Percentiles rank a stretch among this genome's conserved stretches.
Conservation (phyloP, 2,113 vertebrate species). For the Turdus rufiventris region DNA sequence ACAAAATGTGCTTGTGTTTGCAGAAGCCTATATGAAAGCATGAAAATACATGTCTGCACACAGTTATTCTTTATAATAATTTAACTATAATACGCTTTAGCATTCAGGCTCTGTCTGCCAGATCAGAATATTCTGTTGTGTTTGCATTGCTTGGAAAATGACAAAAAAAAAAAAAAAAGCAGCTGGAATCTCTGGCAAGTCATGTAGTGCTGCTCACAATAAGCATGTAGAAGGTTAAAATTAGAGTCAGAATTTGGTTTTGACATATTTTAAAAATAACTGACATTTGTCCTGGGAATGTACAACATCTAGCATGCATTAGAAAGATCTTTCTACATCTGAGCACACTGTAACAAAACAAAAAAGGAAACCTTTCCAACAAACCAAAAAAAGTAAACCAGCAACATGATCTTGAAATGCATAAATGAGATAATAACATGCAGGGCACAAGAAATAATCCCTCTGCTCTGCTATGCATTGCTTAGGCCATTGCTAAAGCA, state of each 20-base stretch:
- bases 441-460: not conserved
- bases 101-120: not conserved
- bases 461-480: not conserved
- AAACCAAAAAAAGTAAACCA: not conserved
- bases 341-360: not conserved
- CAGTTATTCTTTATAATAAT: not conserved
- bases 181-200: slow-evolving; percentile 17
- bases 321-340: not conserved
- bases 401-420: not conserved
- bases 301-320: not conserved
- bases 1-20: not conserved
- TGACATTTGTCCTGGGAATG: slow-evolving; percentile 50
- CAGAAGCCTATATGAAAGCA: not conserved
- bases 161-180: slow-evolving; percentile 10
- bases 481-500: not conserved
- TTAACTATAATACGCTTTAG: not conserved
- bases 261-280: slow-evolving; percentile 51
- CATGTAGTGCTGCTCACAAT: not conserved
- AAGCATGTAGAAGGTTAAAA: slow-evolving; percentile 48
- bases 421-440: slow-evolving; percentile 15
- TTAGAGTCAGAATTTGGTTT: slow-evolving; percentile 38
- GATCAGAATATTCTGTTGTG: not conserved
- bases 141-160: not conserved
- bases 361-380: slow-evolving; percentile 13
- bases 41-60: not conserved